phyloP scores from a whole-genome alignment of 2,888 invertebrate genomes.

The Hylaea fasciaria region DNA sequence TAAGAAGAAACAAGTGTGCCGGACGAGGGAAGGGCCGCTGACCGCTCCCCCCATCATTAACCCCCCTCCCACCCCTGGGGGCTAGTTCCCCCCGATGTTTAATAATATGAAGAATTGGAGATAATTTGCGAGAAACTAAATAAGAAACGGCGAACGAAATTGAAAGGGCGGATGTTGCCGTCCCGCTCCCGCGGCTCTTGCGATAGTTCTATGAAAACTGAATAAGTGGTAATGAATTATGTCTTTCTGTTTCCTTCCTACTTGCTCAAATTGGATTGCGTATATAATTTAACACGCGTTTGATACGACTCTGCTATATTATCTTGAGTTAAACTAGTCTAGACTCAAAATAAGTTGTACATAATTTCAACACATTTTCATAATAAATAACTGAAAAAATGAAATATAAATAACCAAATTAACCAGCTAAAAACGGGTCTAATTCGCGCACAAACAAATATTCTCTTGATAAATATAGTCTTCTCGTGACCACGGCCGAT shows the following conservation, averaged over 20 bases:
- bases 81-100: conserved; percentile 83
- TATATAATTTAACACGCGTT: conserved; percentile 19
- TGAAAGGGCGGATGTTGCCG: conserved; percentile 71
- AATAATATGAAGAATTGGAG: conserved; percentile 86
- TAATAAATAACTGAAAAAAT: no score
- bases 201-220: conserved; percentile 34
- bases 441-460: no score
- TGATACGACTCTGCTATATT: no score
- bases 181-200: conserved; percentile 49
- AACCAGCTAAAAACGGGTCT: no score
- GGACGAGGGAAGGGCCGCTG: conserved; percentile 72
- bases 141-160: conserved; percentile 84
- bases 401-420: no score
- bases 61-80: conserved; percentile 63
- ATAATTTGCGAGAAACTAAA: conserved; percentile 86
- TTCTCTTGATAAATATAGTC: no score
- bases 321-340: no score
- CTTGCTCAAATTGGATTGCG: conserved; percentile 32
- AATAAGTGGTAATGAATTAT: conserved; percentile 35
- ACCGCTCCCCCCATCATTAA: conserved; percentile 81
- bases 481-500: no score
- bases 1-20: conserved; percentile 83
- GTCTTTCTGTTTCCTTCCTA: conserved; percentile 31
- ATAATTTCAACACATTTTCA: no score
- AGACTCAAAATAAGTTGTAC: no score